Base-by-base conservation (phyloP, 2,888 invertebrate genomes). In the Pseudanteris insignis region DNA sequence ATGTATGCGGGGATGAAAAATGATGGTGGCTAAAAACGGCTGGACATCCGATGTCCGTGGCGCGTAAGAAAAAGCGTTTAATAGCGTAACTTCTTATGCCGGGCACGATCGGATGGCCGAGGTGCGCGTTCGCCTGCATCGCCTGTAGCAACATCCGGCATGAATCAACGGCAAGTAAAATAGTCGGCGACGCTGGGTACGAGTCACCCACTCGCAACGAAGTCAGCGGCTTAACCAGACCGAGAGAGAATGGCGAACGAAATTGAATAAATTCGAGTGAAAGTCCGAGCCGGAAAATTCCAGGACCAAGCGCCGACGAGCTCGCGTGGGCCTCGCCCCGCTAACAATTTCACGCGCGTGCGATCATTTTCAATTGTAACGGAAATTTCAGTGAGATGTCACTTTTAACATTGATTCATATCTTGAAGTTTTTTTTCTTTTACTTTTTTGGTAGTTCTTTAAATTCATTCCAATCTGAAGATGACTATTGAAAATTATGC, bases 81-180 rank as follows among this genome's bases (percentile, higher is more conserved):
- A 58, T 58, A 50, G 57, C 26, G 53, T 12, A 53, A 67, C 64
- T 70, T 64, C 62, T 61, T 70, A 71, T 73, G 69, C 73, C 50
- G 63, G 60, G 63, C 72, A 70, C 71, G 70, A 68, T 68, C 67
- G 57, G 55, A 59, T 62, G 66, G 61, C 63, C 51, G 43, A 53
- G 50, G 50, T 51, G 40, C 53, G 34, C 62, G 55, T 50, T 44
- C 51, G 51, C 53, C 61, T 63, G 64, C 63, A 65, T 65, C 66
- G 61, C 69, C 72, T 76, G 75, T 71, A 70, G 78, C 75, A 78
- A 79, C 77, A 79, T 79, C 78, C 78, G 78, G 78, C 72, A 72
- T 76, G 77, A 79, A 75, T 77, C 76, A 75, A 75, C 76, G n/a
- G n/a, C 58, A 63, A 69, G 71, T 68, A 70, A 72, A 76, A 76